Evolutionary conservation across 1,140 invertebrate species (phyloP).

Genomic region (Bilobella aurantiaca): DNA sequence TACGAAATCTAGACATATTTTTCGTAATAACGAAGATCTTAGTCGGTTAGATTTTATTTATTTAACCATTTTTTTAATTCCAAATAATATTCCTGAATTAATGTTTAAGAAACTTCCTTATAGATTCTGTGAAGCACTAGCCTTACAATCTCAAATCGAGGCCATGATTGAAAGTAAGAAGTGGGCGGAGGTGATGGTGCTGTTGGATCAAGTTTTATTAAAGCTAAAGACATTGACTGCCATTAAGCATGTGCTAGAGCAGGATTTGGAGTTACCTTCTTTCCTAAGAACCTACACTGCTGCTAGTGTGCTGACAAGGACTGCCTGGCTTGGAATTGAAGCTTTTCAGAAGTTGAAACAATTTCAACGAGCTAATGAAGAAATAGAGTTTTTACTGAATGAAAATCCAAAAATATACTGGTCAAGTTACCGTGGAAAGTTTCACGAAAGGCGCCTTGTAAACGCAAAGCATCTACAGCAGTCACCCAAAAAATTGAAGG

Average conservation of each 20-base stretch:
- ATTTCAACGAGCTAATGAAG: conserved; percentile 42
- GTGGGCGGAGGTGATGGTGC: conserved; percentile 36
- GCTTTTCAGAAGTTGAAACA: conserved; percentile 43
- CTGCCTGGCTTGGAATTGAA: conserved; percentile 43
- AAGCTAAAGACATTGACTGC: conserved; percentile 18
- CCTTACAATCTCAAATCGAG: conserved; percentile 37
- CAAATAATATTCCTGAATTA: not conserved
- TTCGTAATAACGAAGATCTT: conserved; percentile 41
- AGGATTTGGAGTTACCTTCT: conserved; percentile 39
- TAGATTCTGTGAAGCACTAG: conserved; percentile 37
- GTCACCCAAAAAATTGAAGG: not conserved
- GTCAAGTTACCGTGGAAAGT: conserved; percentile 43
- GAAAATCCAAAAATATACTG: conserved; percentile 40
- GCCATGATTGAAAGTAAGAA: conserved; percentile 37
- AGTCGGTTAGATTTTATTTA: conserved; percentile 33
- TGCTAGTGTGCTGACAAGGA: conserved; percentile 41
- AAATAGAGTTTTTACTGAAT: conserved; percentile 41
- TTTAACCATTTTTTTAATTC: conserved; percentile 6
- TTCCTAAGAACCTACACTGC: conserved; percentile 45
- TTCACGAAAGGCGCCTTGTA: conserved; percentile 47
- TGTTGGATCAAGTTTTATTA: conserved; percentile 22
- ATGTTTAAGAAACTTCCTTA: conserved; percentile 4
- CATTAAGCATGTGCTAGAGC: too few species aligned
- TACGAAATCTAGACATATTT: conserved; percentile 41
- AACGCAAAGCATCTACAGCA: conserved; percentile 43